These are phyloP conservation scores for Loriculus beryllinus DNA, from an alignment of 2,797 vertebrate species.

Conservation along the genomic window DNA sequence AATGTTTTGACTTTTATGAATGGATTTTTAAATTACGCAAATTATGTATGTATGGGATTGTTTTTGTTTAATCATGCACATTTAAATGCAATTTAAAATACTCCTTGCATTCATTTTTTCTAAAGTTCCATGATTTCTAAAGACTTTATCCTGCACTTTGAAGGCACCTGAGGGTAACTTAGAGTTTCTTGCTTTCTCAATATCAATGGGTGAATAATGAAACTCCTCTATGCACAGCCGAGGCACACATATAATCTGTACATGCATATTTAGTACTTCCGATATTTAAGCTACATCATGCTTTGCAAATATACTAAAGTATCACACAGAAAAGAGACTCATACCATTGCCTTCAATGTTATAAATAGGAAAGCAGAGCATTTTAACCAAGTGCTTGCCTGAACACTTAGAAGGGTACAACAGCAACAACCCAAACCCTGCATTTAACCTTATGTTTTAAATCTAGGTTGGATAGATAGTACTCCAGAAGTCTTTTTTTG, in stretches of 20 bases:
- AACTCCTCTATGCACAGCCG: neutral
- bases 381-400: neutral
- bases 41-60: neutral
- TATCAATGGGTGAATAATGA: neutral
- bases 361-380: neutral
- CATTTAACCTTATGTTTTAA: neutral
- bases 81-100: neutral
- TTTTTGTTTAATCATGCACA: neutral
- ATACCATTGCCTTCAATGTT: neutral
- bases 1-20: neutral
- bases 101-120: neutral
- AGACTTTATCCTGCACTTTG: neutral
- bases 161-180: neutral
- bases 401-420: neutral
- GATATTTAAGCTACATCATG: neutral
- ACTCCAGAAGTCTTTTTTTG: neutral
- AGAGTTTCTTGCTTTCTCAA: neutral
- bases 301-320: neutral
- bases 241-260: neutral
- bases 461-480: neutral
- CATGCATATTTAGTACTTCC: neutral
- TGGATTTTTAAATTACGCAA: neutral
- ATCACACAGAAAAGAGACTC: neutral
- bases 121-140: neutral
- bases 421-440: neutral